Evolutionary conservation across 1,140 invertebrate species (phyloP).

Genomic region (Dinoponera quadriceps): DNA sequence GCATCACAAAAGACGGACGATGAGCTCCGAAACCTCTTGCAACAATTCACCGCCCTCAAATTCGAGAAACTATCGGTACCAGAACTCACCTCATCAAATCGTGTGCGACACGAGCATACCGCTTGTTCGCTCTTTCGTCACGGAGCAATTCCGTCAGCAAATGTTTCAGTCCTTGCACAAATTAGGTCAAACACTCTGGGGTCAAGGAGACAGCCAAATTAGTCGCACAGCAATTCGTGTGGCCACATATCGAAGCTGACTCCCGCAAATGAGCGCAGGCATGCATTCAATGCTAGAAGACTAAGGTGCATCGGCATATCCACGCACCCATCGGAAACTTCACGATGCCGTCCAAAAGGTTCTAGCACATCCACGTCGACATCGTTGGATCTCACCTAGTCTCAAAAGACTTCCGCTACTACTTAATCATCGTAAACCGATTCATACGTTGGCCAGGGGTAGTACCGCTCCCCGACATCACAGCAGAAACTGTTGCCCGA

Average conservation of each 20-base stretch:
- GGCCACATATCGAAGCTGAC: no score
- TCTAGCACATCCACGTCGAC: slow-evolving; percentile 28
- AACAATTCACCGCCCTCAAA: neutral
- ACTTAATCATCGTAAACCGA: slow-evolving; percentile 10
- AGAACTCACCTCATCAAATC: no score
- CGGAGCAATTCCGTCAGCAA: no score
- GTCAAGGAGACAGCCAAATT: neutral
- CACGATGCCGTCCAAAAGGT: neutral
- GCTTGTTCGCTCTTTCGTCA: no score
- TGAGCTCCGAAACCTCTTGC: neutral
- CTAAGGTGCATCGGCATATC: slow-evolving; percentile 1
- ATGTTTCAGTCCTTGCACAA: no score
- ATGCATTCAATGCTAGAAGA: neutral
- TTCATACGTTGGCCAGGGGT: slow-evolving; percentile 9
- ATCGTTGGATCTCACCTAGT: slow-evolving; percentile 13
- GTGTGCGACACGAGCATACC: no score
- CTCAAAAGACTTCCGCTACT: slow-evolving; percentile 18
- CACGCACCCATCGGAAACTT: slow-evolving; percentile 1
- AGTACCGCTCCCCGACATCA: neutral
- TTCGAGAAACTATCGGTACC: no score
- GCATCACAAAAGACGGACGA: neutral
- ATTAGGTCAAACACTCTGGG: neutral
- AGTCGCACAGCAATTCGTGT: neutral
- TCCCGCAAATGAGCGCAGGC: neutral
- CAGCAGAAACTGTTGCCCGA: neutral